phyloP scores from a whole-genome alignment of 2,797 vertebrate genomes.

The Distichodus sexfasciatus region DNA sequence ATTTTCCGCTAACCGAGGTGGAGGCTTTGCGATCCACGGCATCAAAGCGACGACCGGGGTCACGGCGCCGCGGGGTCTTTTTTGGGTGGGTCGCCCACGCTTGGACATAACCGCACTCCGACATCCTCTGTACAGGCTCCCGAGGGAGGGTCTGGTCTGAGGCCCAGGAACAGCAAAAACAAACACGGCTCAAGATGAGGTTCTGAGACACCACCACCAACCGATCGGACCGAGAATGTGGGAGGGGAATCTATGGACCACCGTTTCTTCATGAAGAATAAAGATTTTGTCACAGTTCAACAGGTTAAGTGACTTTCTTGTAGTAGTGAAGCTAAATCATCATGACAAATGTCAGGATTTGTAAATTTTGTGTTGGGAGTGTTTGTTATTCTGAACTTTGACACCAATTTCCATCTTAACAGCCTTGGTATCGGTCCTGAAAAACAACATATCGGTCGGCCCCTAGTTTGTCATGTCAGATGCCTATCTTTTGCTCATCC shows the following conservation, averaged over 20 bases:
- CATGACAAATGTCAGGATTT: conserved; percentile 4
- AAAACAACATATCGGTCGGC: too few relatives aligned
- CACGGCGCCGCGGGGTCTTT: conserved; percentile 40
- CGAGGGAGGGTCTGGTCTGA: conserved; percentile 28
- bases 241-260: conserved; percentile 3
- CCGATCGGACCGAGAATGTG: conserved; percentile 27
- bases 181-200: conserved; percentile 60
- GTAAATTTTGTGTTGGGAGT: too few relatives aligned
- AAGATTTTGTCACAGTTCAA: too few relatives aligned
- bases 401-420: too few relatives aligned
- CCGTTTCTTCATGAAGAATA: too few relatives aligned
- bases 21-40: conserved; percentile 8
- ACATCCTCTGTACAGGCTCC: conserved; percentile 36
- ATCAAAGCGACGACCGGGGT: too few relatives aligned
- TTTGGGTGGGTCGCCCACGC: conserved; percentile 45
- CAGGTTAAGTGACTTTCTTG: background rate
- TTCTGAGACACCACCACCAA: conserved; percentile 47
- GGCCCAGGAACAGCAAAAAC: conserved; percentile 48
- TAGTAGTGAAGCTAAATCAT: conserved; percentile 14
- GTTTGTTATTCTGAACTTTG: too few relatives aligned
- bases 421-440: too few relatives aligned
- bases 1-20: too few relatives aligned
- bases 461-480: too few relatives aligned
- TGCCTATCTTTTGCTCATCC: too few relatives aligned
- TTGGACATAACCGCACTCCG: conserved; percentile 40